Evolutionary conservation across 2,888 invertebrate species (phyloP).

Genomic region (Caenorhabditis uteleia): DNA sequence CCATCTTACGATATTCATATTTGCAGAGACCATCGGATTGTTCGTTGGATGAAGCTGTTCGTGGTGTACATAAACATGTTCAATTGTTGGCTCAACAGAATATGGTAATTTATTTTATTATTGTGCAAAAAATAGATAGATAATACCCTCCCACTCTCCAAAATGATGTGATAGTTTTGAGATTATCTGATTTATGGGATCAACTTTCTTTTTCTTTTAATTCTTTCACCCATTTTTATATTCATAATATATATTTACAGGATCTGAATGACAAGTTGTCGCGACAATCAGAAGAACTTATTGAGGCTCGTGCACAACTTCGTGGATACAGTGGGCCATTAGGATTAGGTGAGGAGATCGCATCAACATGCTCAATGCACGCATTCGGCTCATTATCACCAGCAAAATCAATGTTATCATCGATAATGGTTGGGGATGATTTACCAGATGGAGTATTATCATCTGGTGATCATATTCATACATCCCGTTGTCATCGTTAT

Average conservation of each 20-base stretch:
- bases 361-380: constrained; percentile 25
- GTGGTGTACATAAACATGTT: constrained; percentile 41
- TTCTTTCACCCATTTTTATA: neutral
- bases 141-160: neutral
- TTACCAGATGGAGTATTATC: constrained; percentile 4
- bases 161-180: neutral
- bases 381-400: constrained; percentile 22
- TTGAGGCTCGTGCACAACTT: constrained; percentile 58
- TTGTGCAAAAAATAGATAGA: neutral
- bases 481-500: constrained; percentile 1
- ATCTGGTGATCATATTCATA: too few species aligned
- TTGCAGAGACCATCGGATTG: constrained; percentile 53
- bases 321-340: constrained; percentile 55
- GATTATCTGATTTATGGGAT: neutral
- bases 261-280: constrained; percentile 58
- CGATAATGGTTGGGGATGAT: constrained; percentile 27
- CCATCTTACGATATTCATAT: neutral
- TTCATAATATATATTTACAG: constrained; percentile 25
- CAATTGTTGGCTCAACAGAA: constrained; percentile 54
- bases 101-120: constrained; percentile 30
- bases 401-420: constrained; percentile 37
- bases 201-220: too few species aligned
- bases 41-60: constrained; percentile 48
- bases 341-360: constrained; percentile 39
- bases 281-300: constrained; percentile 59